Conservation (phyloP, 2,113 vertebrate genomes). For the Dermatemys mawii region DNA sequence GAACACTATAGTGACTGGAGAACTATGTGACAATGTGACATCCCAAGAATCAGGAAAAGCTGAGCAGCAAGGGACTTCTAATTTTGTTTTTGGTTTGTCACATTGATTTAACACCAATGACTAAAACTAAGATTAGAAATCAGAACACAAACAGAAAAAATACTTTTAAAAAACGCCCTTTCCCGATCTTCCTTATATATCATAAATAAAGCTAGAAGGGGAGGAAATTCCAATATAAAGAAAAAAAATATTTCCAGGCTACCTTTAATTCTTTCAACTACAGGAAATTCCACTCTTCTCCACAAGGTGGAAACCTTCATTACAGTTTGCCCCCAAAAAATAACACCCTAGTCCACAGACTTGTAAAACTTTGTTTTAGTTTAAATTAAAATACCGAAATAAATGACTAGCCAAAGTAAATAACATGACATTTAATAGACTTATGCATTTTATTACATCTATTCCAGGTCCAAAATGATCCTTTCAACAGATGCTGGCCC, state of each 20-base stretch:
- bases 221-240: not conserved
- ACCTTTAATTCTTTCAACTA: not conserved
- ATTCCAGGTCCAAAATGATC: not conserved
- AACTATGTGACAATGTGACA: not conserved
- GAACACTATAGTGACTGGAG: not conserved
- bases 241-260: not conserved
- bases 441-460: not conserved
- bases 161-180: not conserved
- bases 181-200: not conserved
- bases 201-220: not conserved
- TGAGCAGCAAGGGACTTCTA: not conserved
- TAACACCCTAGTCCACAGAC: not conserved
- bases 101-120: not conserved
- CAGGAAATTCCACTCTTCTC: not conserved
- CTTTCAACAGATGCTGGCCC: not conserved
- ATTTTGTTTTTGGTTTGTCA: not conserved
- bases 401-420: not conserved
- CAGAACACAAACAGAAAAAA: not conserved
- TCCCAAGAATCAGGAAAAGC: not conserved
- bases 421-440: not conserved
- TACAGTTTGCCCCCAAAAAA: not conserved
- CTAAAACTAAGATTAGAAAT: not conserved
- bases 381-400: not conserved
- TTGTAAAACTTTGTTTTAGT: not conserved
- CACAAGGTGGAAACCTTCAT: slow-evolving; percentile 47